Base-by-base conservation (phyloP, 2,113 vertebrate genomes). In the Ptilonorhynchus violaceus region DNA sequence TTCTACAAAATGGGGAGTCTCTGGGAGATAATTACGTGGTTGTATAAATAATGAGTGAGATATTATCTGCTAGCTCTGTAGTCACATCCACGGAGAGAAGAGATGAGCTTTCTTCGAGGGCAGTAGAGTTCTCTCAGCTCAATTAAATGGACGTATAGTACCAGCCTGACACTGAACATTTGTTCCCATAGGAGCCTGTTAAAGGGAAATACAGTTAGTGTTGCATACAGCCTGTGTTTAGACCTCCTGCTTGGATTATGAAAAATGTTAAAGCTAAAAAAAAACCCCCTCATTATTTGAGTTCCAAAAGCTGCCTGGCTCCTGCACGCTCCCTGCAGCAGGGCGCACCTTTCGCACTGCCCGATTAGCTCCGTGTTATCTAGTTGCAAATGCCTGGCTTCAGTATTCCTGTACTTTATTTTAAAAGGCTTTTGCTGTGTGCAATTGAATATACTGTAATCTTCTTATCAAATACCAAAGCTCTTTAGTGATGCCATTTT, bases 401-500 rank as follows among this genome's bases (percentile, higher is more conserved):
- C 69, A 4, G 68, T 89, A 2, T 82, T 87, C 88, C 66, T 69
- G 92, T 85, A 62, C 84, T 90, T 93, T 92, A 92, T 96, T 97
- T 95, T 95, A 96, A 93, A 96, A 91, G 88, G 88, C 77, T 95
- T 96, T 95, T 94, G 49, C 95, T 92, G 44, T 68, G 63, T 93
- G 86, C 95, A 96, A 13, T 82, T 97, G 86, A 96, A 92, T 87
- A 90, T 94, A 73, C 88, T 87, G 84, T 97, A 97, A 96, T 96
- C 96, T 96, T 92, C 96, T 97, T 96, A 96, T 96, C 96, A 95
- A 91, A 91, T 93, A 64, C 76, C 15, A 52, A 88, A 96, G 91
- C 93, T 95, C 96, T 96, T 95, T 96, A 96, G 91, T 81, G 92
- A 93, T 96, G 92, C 93, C 95, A 91, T 96, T 97, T 97, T 93